Base-by-base conservation (phyloP, 2,113 vertebrate species). In the Xenopus borealis region DNA sequence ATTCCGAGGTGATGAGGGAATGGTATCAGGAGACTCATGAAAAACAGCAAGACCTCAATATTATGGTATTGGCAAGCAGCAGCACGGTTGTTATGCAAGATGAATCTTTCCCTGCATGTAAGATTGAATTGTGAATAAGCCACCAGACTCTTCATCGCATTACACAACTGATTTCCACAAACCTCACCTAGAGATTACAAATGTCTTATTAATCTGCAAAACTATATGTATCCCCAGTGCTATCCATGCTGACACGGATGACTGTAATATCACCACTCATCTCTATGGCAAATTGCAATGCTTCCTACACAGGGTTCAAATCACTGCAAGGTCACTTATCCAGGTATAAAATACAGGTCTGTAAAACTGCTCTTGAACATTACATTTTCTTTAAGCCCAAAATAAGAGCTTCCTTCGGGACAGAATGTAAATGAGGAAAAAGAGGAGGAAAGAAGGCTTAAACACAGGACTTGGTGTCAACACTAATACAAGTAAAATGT, bases 81-180 rank as follows among this genome's bases (percentile, higher is more conserved):
- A 98, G 96, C 91, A 98, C 96, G 0, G 96, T 99, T 44, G 97
- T 99, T 79, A 99, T 98, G 97, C 97, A 99, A 89, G 97, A 99
- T n/a, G 97, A 99, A 82, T 98, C 97, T 81, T 98, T 98, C 86
- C 96, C 96, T 0, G 96, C 97, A 77, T 98, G 97, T 89, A 98
- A 98, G 88, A 98, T 98, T 66, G 97, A 98, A 81, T 91, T 98
- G 94, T 98, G 90, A 88, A 82, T 78, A 78, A 19, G 44, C 20
- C 66, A 57, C 74, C 47, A 30, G 27, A 16, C 33, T 23, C 18
- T 72, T 27, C 69, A 9, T 52, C 63, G 18, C 23, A 17, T n/a
- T 57, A 66, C 69, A 66, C 52, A 66, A 88, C 85, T 82, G 57
- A 78, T 84, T 84, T 88, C 83, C 81, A 86, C 85, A 89, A 87